Base-by-base conservation (phyloP, 1,140 invertebrate species). In the Limonius californicus region DNA sequence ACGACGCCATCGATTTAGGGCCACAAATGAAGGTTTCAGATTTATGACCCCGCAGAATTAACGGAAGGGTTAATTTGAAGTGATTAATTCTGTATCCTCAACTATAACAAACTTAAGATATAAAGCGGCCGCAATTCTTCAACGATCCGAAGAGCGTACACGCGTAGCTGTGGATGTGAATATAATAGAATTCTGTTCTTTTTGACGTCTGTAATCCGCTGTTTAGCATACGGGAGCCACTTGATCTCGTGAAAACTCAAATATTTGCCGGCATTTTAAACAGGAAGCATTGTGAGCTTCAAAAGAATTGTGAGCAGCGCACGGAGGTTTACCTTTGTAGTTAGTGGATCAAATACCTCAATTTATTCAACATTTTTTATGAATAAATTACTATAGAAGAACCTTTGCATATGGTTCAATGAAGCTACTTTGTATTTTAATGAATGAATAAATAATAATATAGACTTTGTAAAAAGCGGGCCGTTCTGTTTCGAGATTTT, bases 191-290 rank as follows among this genome's bases (percentile, higher is more conserved):
- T 50, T 50, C 45, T 50, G 45, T 18, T 18, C 45, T 50, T 61
- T 61, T 64, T 61, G 32, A 53, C 54, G 21, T 39, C 21, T 35
- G 15, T 55, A 30, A 50, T 59, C 45, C 57, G 47, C 58, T 63
- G 27, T 59, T 64, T 64, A 67, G 63, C 66, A 64, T 67, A 67
- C 64, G 63, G 42, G 43, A 59, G 66, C 45, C 57, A 56, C 35
- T 64, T 61, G 63, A 67, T 67, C 63, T 65, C 59, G 15, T 18
- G 15, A 62, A 56, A 68, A 68, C 35, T 65, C 63, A 68, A 68
- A 68, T 65, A 65, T 68, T 65, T 68, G 66, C 63, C 66, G 66
- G 66, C 63, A 62, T 68, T 65, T 68, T 62, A 62, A 68, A 62
- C 59, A 63, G 62, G 47, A 43, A 60, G 55, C 50, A 62, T 45